These are phyloP conservation scores for Myotis daubentonii DNA, from an alignment of 2,797 vertebrate genomes.

Conservation along the genomic window DNA sequence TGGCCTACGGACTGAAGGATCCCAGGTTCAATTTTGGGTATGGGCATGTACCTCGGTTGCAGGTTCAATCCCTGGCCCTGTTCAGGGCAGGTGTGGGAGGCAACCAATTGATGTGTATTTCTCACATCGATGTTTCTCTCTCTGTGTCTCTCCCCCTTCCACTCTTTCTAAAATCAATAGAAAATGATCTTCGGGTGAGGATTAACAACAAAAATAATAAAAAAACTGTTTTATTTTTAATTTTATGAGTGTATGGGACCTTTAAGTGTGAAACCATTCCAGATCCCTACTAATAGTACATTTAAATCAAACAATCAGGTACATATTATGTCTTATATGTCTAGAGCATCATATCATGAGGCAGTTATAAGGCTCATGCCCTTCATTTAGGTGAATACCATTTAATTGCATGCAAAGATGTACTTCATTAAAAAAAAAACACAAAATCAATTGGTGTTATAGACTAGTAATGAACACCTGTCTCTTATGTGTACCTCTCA, in stretches of 20 bases:
- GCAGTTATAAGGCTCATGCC: background rate
- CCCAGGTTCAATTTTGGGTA: too few species aligned
- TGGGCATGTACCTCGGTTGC: too few species aligned
- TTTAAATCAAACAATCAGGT: slow-evolving; percentile 1
- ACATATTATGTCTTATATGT: background rate
- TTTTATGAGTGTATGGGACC: background rate
- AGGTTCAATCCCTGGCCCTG: too few species aligned
- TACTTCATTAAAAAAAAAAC: background rate
- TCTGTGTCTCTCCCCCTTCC: too few species aligned
- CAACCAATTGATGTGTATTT: too few species aligned
- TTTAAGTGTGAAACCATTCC: background rate
- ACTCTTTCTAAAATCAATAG: too few species aligned
- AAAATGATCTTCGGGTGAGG: too few species aligned
- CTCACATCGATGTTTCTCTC: too few species aligned
- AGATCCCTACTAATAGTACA: background rate
- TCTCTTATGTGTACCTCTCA: background rate
- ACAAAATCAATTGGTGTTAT: background rate
- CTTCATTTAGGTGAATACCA: background rate
- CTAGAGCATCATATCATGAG: background rate
- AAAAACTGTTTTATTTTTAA: background rate
- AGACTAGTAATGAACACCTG: background rate
- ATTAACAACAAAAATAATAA: too few species aligned
- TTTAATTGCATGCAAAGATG: background rate
- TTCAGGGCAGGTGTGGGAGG: too few species aligned
- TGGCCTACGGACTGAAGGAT: too few species aligned